These are phyloP conservation scores for Parazoanthus atlanticus DNA, from an alignment of 92 coral and sea anemone genomes.

Conservation along the genomic window DNA sequence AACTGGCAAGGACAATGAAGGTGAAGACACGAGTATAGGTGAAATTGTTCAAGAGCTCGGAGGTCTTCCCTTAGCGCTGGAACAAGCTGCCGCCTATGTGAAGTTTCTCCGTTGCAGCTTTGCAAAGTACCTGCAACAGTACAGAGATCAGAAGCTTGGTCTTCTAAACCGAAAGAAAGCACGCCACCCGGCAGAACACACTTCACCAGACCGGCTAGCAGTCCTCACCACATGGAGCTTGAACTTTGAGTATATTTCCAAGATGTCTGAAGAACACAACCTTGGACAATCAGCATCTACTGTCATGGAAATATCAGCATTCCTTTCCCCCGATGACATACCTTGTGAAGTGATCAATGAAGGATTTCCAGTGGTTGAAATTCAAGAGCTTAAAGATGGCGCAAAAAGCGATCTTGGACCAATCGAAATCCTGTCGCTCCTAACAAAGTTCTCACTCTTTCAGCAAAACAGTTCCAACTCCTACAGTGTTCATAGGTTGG, in stretches of 20 bases:
- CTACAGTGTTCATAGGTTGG: conserved; percentile 85
- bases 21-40: conserved; percentile 23
- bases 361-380: conserved; percentile 58
- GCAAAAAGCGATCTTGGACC: conserved; percentile 46
- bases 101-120: conserved; percentile 42
- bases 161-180: conserved; percentile 64
- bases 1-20: conserved; percentile 30
- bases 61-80: conserved; percentile 83
- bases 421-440: conserved; percentile 64
- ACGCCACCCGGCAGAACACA: conserved; percentile 50
- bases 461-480: conserved; percentile 62
- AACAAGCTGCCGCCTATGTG: conserved; percentile 87
- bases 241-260: conserved; percentile 65
- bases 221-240: conserved; percentile 81
- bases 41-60: conserved; percentile 75
- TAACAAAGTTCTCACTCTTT: conserved; percentile 87
- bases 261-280: conserved; percentile 53
- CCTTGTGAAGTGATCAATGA: conserved; percentile 78
- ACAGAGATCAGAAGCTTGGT: conserved; percentile 54
- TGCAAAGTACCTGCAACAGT: conserved; percentile 60
- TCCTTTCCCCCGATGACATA: conserved; percentile 77
- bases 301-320: conserved; percentile 70
- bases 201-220: conserved; percentile 62
- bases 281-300: conserved; percentile 62
- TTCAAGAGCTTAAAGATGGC: conserved; percentile 39